Conservation (phyloP, 30 jellyfish, hydroid and myxozoan genomes). For the Cassiopea xamachana region DNA sequence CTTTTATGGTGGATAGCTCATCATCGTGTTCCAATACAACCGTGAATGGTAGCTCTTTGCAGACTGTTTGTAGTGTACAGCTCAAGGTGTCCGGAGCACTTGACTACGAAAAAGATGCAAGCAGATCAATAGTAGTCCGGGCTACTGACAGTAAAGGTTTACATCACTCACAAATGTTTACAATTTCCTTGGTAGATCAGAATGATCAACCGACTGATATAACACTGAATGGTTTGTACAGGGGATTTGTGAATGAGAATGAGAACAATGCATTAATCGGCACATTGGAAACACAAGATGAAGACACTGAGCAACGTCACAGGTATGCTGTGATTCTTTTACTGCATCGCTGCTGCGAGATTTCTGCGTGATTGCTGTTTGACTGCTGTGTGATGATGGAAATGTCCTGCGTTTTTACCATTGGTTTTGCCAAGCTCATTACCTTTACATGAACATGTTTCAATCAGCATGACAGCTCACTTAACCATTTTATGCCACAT, state of each 20-base stretch:
- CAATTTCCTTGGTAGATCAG: conserved; percentile 48
- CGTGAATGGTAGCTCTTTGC: conserved; percentile 21
- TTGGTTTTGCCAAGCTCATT: too few species aligned
- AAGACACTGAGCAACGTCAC: conserved; percentile 57
- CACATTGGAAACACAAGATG: conserved; percentile 69
- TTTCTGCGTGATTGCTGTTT: too few species aligned
- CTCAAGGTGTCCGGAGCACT: conserved; percentile 61
- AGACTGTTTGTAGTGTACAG: conserved; percentile 45
- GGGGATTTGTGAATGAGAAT: conserved; percentile 76
- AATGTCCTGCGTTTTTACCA: too few species aligned
- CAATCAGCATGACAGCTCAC: background rate
- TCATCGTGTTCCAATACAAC: conserved; percentile 38
- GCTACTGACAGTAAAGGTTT: conserved; percentile 80
- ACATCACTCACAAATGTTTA: conserved; percentile 57
- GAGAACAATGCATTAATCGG: conserved; percentile 57
- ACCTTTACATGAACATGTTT: too few species aligned
- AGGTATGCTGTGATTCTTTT: conserved; percentile 4
- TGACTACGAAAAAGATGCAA: conserved; percentile 58
- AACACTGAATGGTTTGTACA: conserved; percentile 67
- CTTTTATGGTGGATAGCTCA: conserved; percentile 35
- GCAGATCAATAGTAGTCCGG: conserved; percentile 45
- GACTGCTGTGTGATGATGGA: too few species aligned
- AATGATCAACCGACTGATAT: conserved; percentile 86
- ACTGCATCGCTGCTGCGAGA: too few species aligned
- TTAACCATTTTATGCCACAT: too few species aligned